phyloP scores from a whole-genome alignment of 2,888 invertebrate species.

The Ornithoptera alexandrae region DNA sequence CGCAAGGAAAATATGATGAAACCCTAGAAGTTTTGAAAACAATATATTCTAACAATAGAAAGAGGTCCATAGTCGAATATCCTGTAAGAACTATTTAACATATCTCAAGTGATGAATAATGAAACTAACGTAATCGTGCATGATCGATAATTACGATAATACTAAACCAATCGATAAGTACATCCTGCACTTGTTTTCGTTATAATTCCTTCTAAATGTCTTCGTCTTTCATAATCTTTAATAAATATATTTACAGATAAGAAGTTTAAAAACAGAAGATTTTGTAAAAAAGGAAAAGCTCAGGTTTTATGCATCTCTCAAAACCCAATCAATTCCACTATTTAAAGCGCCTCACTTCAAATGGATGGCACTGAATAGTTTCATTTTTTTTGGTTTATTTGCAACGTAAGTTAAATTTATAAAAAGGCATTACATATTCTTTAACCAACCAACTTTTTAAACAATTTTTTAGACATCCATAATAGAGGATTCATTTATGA shows the following conservation, averaged over 20 bases:
- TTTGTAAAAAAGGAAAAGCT: conserved; percentile 38
- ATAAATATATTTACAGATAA: conserved; percentile 51
- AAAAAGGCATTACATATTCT: too few relatives aligned
- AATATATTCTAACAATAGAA: conserved; percentile 78
- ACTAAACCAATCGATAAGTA: too few relatives aligned
- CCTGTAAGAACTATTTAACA: conserved; percentile 58
- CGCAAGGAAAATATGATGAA: conserved; percentile 81
- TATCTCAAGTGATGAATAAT: too few relatives aligned
- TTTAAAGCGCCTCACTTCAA: conserved; percentile 75
- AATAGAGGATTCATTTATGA: too few relatives aligned
- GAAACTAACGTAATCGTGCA: too few relatives aligned
- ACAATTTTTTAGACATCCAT: too few relatives aligned
- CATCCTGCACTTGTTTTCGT: too few relatives aligned
- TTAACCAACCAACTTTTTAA: too few relatives aligned
- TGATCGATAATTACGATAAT: too few relatives aligned
- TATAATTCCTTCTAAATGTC: too few relatives aligned
- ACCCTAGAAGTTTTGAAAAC: conserved; percentile 81
- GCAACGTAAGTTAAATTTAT: conserved; percentile 76
- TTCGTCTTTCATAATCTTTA: too few relatives aligned
- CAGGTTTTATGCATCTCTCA: conserved; percentile 61
- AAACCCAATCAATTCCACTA: conserved; percentile 76
- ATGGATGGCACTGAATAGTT: conserved; percentile 76
- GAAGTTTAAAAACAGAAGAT: conserved; percentile 47
- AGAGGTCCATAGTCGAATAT: conserved; percentile 62
- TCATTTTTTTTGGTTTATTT: conserved; percentile 82